Base-by-base conservation (phyloP, 2,888 invertebrate species). In the Leptogaster cylindrica region DNA sequence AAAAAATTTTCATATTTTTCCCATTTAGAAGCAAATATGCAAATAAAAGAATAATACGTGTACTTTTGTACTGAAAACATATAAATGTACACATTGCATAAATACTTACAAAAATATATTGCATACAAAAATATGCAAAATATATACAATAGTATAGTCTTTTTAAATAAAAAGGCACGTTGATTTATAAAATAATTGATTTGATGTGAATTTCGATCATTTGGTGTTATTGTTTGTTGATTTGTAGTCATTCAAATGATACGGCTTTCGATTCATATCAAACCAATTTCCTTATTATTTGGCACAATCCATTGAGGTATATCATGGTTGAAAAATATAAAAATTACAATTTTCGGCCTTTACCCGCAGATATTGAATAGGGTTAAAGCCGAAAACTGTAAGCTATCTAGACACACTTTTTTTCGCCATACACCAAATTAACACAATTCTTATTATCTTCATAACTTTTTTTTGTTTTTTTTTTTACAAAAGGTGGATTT, bases 391-490 rank as follows among this genome's bases (percentile, higher is more conserved):
- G 27, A 33, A 52, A 33, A 52, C 33, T 52, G 52, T 52, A 52
- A 52, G 31, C 20, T 16, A 52, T 28, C 44, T 46, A 63, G 48
- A 63, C 63, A 66, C 66, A 69, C 69, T 64, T 63, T n/a, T n/a
- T 52, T 69, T 69, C 67, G 69, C 69, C 69, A 67, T 69, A 69
- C 55, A 58, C 58, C 58, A 58, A 41, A 58, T 39, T 58, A 58
- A 58, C 41, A 58, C 39, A 58, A n/a, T n/a, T n/a, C n/a, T n/a
- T n/a, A n/a, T n/a, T n/a, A n/a, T n/a, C n/a, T n/a, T n/a, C n/a
- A n/a, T n/a, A n/a, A n/a, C n/a, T n/a, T n/a, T n/a, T n/a, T n/a
- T n/a, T n/a, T n/a, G n/a, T n/a, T n/a, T n/a, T n/a, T n/a, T 28
- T 36, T 39, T 55, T 41, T 39, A 58, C 36, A 58, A 58, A 41